A percentile compares a stretch with the other conserved stretches of the same genome.
phyloP scores from a whole-genome alignment of 2,797 vertebrate species.

The Mallotus villosus region DNA sequence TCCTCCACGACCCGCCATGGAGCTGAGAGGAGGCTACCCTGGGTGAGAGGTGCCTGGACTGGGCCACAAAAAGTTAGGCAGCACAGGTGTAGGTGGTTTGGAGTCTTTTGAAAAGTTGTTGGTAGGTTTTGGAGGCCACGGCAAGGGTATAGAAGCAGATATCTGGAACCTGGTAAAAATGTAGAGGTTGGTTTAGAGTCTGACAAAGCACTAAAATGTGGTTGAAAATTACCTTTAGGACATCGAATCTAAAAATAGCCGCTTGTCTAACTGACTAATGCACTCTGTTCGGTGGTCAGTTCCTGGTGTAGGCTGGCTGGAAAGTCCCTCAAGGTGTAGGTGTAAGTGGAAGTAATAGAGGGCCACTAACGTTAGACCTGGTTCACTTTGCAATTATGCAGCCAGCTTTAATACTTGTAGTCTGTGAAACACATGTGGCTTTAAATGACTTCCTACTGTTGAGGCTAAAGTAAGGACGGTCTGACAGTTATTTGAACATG shows the following conservation, averaged over 20 bases:
- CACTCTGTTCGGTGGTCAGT: background rate
- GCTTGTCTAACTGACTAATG: background rate
- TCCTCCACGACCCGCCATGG: constrained; percentile 89
- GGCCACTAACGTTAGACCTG: no score
- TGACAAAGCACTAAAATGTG: no score
- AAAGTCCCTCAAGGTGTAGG: constrained; percentile 9
- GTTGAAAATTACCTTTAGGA: no score
- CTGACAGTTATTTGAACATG: background rate
- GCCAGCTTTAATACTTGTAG: no score
- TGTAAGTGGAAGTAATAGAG: background rate
- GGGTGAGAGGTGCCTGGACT: constrained; percentile 26
- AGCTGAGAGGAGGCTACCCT: constrained; percentile 30
- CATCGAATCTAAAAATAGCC: no score
- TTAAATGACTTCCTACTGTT: background rate
- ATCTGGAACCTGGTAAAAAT: background rate
- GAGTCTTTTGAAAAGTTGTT: background rate
- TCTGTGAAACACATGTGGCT: no score
- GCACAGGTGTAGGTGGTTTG: background rate
- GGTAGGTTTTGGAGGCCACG: background rate
- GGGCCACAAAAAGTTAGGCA: constrained; percentile 24
- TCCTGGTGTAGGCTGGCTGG: constrained; percentile 1
- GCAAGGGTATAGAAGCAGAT: background rate
- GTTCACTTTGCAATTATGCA: no score
- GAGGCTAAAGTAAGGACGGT: background rate
- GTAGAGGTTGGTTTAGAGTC: no score